Evolutionary conservation across 2,113 vertebrate genomes (phyloP), one percentile per base, ranked within the genome.

Genomic region (Oreochromis tanganicae): DNA sequence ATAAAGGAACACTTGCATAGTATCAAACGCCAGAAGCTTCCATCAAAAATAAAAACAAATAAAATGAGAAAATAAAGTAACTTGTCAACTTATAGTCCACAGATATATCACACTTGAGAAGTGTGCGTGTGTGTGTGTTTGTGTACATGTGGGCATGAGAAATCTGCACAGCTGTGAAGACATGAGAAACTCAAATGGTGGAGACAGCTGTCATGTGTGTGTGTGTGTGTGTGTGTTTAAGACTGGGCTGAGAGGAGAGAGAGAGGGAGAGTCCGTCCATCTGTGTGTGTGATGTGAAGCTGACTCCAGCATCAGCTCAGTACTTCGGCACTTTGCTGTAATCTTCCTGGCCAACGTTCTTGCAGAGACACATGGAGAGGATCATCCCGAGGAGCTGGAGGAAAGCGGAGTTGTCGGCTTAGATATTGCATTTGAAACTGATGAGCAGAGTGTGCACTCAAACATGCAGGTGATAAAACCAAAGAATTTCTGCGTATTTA

Each of bases 281-380:
- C 57, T 87, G 86, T 75, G 68, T 75, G 84, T 87, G 78, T 83
- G 90, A 68, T 41, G 91, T 83, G 89, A 75, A 57, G 80, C 80
- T 88, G 91, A 85, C 27, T 89, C 43, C 4, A 84, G 82, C 85
- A 88, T 84, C 85, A 59, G 90, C 85, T 98, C 96, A 99, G 95
- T 98, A 98, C 94, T 98, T 99, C 56, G 98, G 98, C 82, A 99
- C 98, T 96, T 99, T 99, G 96, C 96, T 97, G 92, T 99, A 99
- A 95, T 99, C 98, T 95, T 99, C 98, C 0, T 96, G 97, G 43
- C 97, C 97, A 75, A 99, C 94, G 38, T 95, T 98, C 94, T 97
- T 98, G 96, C 98, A 99, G 82, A 99, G 89, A n/a, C 97, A 98
- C 93, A 99, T 97, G 91, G 98, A 97, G 68, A 99, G 96, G 66